These are phyloP conservation scores for Mallotus villosus DNA, from an alignment of 2,797 vertebrate species.

Conservation along the genomic window DNA sequence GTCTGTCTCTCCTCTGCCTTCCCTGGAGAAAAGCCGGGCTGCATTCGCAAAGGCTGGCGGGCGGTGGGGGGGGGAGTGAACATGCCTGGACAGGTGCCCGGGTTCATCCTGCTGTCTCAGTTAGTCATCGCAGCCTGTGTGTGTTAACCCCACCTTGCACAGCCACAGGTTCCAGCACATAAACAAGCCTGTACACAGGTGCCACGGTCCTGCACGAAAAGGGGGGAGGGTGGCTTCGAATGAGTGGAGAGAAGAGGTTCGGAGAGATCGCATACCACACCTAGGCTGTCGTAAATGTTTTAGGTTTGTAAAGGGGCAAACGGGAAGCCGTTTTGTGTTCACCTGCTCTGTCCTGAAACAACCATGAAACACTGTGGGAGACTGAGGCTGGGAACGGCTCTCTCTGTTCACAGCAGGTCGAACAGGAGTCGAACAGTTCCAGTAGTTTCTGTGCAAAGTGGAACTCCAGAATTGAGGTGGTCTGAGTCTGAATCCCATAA, in stretches of 20 bases:
- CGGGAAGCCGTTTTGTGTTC: background rate
- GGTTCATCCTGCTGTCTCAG: constrained; percentile 17
- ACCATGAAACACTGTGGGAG: background rate
- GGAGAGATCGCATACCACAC: too few relatives aligned
- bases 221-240: background rate
- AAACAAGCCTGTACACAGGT: constrained; percentile 29
- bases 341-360: too few relatives aligned
- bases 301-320: background rate
- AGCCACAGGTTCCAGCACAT: constrained; percentile 48
- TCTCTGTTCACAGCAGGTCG: too few relatives aligned
- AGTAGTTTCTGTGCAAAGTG: too few relatives aligned
- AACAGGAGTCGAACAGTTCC: too few relatives aligned
- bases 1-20: constrained; percentile 20
- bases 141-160: constrained; percentile 8
- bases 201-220: background rate
- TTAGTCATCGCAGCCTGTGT: constrained; percentile 44
- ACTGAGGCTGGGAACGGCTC: background rate
- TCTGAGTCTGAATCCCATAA: too few relatives aligned
- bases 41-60: background rate
- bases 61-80: constrained; percentile 11
- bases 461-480: too few relatives aligned
- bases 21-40: constrained; percentile 19
- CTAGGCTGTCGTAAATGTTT: background rate
- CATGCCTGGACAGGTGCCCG: constrained; percentile 55
- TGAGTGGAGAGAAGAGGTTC: too few relatives aligned